Percentiles rank a stretch among this genome's conserved stretches.
These are phyloP conservation scores for Antechinus stuartii DNA, from an alignment of 2,113 vertebrate genomes.

Conservation along the genomic window DNA sequence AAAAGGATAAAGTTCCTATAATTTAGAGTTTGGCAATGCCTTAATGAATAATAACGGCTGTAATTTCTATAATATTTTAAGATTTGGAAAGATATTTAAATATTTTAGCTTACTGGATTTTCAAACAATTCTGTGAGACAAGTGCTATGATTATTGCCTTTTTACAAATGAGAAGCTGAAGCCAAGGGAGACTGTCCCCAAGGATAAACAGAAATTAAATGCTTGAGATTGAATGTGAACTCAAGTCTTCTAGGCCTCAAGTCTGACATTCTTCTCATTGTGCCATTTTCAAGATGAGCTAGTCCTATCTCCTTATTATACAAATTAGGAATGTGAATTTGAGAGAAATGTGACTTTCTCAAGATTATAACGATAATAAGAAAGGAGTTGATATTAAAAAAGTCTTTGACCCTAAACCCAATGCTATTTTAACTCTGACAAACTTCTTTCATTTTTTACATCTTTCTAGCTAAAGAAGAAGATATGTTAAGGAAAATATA, in stretches of 20 bases:
- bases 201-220: neutral
- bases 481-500: neutral
- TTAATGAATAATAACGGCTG: neutral
- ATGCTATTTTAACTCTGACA: neutral
- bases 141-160: neutral
- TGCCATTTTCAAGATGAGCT: neutral
- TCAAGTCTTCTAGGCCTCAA: neutral
- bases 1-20: neutral
- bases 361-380: neutral
- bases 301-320: neutral
- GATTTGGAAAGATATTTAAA: neutral
- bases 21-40: neutral
- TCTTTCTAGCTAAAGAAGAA: neutral
- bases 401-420: neutral
- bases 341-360: neutral
- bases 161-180: neutral
- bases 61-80: neutral
- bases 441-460: neutral
- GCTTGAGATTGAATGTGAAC: neutral
- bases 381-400: neutral
- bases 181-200: neutral
- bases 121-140: neutral
- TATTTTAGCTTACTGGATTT: neutral
- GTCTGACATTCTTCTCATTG: neutral
- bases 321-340: neutral